phyloP scores from a whole-genome alignment of 2,888 invertebrate species.

The Dryobotodes eremita region DNA sequence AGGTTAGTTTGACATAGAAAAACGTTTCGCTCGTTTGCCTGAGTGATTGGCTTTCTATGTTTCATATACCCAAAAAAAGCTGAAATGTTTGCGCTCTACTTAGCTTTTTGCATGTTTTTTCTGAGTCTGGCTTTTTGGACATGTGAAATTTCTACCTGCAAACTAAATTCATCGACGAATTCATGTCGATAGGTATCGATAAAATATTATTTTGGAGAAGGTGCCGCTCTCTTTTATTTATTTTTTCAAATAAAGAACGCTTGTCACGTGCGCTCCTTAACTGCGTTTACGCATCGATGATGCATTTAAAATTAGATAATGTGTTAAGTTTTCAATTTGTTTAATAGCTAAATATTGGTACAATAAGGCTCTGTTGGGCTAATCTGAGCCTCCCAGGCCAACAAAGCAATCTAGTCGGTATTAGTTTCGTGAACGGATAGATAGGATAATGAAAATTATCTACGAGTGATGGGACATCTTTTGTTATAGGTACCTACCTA shows the following conservation, averaged over 20 bases:
- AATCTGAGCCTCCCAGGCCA: neutral
- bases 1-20: neutral
- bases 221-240: neutral
- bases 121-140: neutral
- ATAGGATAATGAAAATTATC: neutral
- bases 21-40: neutral
- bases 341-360: neutral
- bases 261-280: conserved; percentile 3
- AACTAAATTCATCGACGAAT: neutral
- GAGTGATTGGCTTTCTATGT: conserved; percentile 1
- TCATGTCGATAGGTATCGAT: neutral
- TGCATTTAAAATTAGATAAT: conserved; percentile 5
- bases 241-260: neutral
- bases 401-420: neutral
- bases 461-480: neutral
- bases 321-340: neutral
- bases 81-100: conserved; percentile 4
- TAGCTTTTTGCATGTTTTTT: conserved; percentile 6
- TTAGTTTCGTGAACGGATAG: no score
- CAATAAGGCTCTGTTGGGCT: neutral
- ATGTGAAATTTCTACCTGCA: neutral
- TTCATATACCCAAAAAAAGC: conserved; percentile 4
- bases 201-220: conserved; percentile 6
- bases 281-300: conserved; percentile 7
- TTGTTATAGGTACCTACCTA: neutral